Base-by-base conservation (phyloP, 2,113 vertebrate species). In the Rhea americana region DNA sequence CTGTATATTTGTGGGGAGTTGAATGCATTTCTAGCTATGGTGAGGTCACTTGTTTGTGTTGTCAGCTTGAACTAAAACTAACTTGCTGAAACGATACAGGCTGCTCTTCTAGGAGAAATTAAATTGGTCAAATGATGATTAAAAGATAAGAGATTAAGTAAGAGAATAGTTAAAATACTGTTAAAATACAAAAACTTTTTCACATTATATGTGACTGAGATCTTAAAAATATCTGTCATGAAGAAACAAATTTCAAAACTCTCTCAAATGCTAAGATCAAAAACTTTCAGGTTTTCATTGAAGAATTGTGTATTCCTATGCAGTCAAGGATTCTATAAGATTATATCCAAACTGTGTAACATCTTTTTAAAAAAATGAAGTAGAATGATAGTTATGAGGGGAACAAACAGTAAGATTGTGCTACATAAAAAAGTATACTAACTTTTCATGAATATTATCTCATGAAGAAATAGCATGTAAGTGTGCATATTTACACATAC, bases 261-360 rank as follows among this genome's bases (percentile, higher is more conserved):
- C 10, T 61, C 26, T 77, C 61, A 76, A 89, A 82, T 41, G 47
- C 10, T 72, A 3, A 70, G 17, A 53, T 39, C 11, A 22, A 71
- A 78, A 47, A 74, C 0, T 0, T 66, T 61, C 18, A 53, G 32
- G 47, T 8, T 72, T 80, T 88, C 77, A 12, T 63, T 66, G 13
- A 90, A 62, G 30, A 75, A 20, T n/a, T 82, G 13, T 68, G 20
- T 0, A 0, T 76, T 72, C n/a, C 21, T 0, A 0, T 48, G 47
- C 61, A 80, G 8, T 61, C 45, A 76, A 32, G 28, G 13, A n/a
- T 87, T 89, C 71, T 8, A 9, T 85, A 79, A 45, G n/a, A 19
- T 41, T 47, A 45, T 58, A 45, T 9, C 28, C 25, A 61, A 25
- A 28, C 43, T 48, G 7, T 72, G 17, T 65, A 65, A 79, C 39